These are phyloP conservation scores for Epinotia ramella DNA, from an alignment of 2,888 invertebrate species.

Conservation along the genomic window DNA sequence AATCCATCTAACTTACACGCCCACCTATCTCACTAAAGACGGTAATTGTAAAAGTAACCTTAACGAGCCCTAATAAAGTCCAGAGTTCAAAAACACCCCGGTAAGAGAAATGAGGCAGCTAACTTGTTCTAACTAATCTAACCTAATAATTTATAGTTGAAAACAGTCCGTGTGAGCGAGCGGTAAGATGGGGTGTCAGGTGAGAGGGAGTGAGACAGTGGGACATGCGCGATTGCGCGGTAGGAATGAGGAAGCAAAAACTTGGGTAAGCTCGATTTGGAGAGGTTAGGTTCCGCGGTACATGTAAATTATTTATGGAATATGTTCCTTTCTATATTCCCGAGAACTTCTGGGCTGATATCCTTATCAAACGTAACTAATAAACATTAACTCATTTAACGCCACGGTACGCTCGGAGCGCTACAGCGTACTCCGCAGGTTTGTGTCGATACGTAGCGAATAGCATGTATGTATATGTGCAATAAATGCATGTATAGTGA, in stretches of 20 bases:
- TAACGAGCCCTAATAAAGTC: background rate
- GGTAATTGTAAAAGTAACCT: background rate
- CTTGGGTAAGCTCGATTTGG: background rate
- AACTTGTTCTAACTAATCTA: slow-evolving; percentile 5
- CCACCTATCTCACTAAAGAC: background rate
- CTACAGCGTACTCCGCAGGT: no score
- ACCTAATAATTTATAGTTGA: slow-evolving; percentile 16
- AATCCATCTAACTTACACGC: background rate
- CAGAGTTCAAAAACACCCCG: background rate
- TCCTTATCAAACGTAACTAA: no score
- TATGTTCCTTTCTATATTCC: background rate
- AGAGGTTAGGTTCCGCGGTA: background rate
- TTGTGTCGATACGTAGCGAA: no score
- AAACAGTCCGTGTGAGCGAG: slow-evolving; percentile 4
- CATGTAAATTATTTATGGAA: background rate
- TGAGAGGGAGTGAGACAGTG: background rate
- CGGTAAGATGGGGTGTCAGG: background rate
- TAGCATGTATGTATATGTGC: no score
- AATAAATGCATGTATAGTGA: no score
- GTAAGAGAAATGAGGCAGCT: background rate
- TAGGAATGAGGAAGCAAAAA: slow-evolving; percentile 4
- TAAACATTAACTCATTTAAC: no score
- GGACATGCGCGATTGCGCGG: slow-evolving; percentile 4
- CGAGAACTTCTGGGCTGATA: no score
- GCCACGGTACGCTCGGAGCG: no score